Evolutionary conservation across 2,113 vertebrate species (phyloP), one percentile per base, ranked within the genome.

Genomic region (Dinomys branickii): DNA sequence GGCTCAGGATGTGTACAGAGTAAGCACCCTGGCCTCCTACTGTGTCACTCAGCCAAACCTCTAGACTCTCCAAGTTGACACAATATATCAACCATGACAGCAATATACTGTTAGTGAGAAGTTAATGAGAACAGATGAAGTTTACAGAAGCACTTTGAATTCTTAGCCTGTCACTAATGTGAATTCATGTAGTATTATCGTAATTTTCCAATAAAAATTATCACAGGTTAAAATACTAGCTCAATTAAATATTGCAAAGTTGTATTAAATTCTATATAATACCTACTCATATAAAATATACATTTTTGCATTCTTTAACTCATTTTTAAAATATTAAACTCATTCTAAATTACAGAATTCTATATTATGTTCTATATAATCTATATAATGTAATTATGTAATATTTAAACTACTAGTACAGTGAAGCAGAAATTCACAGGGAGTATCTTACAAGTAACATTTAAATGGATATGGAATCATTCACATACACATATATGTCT

Each of bases 201-300:
- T 50, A 90, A 52, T 73, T 44, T 61, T 75, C 71, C 30, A 80
- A 47, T 85, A 73, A 63, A 92, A 80, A 71, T 90, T 19, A 69
- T 69, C 88, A 35, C 81, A 77, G 30, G 20, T 86, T 63, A 61
- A 65, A 82, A 20, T 10, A 17, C 7, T 44, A 59, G 0, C 56
- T 89, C 47, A 73, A 77, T 94, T 78, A 63, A 89, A 58, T 54
- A 92, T 58, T 56, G 38, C 24, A 61, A 89, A 92, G 24, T 38
- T 84, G 50, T 80, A 63, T 33, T 94, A 35, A 92, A 67, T 65
- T 78, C 84, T 81, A 63, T 11, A 8, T n/a, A 80, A 12, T 59
- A 59, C 82, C 12, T 92, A 67, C 50, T 1, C 16, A 81, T 59
- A 13, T 67, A 19, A 61, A 28, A 61, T 54, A 75, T 59, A n/a